Conservation (phyloP, 2,797 vertebrate genomes). For the Aulostomus chinensis region DNA sequence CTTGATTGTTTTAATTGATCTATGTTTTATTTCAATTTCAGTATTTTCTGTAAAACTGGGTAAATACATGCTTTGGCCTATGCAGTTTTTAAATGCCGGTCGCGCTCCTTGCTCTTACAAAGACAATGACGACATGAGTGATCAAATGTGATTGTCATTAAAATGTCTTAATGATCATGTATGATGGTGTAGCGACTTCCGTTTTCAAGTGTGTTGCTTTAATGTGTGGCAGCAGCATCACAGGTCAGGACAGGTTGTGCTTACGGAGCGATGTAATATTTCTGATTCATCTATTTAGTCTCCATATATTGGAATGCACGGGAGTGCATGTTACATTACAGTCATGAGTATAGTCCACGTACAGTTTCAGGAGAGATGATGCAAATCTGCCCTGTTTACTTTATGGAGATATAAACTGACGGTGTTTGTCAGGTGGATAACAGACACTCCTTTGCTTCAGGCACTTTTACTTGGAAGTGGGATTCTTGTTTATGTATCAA, state of each 20-base stretch:
- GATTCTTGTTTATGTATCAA: constrained; percentile 5
- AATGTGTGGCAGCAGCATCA: background rate
- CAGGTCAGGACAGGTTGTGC: background rate
- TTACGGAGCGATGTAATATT: no score
- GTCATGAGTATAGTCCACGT: background rate
- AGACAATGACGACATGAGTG: constrained; percentile 22
- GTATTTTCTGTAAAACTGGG: constrained; percentile 31
- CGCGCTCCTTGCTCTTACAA: constrained; percentile 25
- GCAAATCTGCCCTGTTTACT: background rate
- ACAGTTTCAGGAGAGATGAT: background rate
- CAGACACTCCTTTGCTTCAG: constrained; percentile 12
- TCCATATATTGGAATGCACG: background rate
- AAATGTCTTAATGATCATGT: constrained; percentile 39
- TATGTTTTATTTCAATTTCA: constrained; percentile 32
- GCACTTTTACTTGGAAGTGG: background rate
- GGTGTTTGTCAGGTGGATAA: background rate
- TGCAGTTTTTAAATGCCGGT: constrained; percentile 52
- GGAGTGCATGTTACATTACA: background rate
- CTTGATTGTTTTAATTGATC: constrained; percentile 23
- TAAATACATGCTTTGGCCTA: constrained; percentile 1
- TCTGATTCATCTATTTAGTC: constrained; percentile 9
- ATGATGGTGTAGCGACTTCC: background rate
- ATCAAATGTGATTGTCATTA: constrained; percentile 49
- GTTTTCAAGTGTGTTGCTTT: background rate
- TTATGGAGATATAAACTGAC: background rate